Evolutionary conservation across 2,113 vertebrate species (phyloP).

Genomic region (Charadrius vociferus): DNA sequence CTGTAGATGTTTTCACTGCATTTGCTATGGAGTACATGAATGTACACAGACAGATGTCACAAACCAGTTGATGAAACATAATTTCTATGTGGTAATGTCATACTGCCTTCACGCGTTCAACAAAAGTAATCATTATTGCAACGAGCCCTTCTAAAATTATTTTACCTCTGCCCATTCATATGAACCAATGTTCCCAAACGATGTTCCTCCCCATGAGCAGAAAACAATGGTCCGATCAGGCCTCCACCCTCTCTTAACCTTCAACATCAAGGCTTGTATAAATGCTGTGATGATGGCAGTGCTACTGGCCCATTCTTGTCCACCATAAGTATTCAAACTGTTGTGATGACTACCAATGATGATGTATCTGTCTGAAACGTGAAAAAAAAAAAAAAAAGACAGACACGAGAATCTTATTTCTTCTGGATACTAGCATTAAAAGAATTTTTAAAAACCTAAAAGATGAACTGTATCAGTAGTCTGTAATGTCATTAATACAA

Average conservation of each 20-base stretch:
- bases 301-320: constrained; percentile 80
- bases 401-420: not conserved
- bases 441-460: not conserved
- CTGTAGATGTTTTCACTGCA: not conserved
- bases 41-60: not conserved
- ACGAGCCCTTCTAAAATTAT: no score
- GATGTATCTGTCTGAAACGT: constrained; percentile 85
- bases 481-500: not conserved
- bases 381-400: not conserved
- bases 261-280: constrained; percentile 80
- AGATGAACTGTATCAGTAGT: not conserved
- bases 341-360: constrained; percentile 86
- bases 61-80: not conserved
- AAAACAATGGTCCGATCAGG: constrained; percentile 88
- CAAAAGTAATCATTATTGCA: not conserved
- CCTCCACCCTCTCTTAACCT: constrained; percentile 85
- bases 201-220: constrained; percentile 89
- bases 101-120: rapidly evolving
- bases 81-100: rapidly evolving
- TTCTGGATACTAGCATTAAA: not conserved
- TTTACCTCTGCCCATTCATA: constrained; percentile 95
- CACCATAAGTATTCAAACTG: constrained; percentile 39
- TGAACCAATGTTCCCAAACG: constrained; percentile 88
- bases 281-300: constrained; percentile 85
- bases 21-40: not conserved